Base-by-base conservation (phyloP, 2,113 vertebrate genomes). In the Seriola quinqueradiata region DNA sequence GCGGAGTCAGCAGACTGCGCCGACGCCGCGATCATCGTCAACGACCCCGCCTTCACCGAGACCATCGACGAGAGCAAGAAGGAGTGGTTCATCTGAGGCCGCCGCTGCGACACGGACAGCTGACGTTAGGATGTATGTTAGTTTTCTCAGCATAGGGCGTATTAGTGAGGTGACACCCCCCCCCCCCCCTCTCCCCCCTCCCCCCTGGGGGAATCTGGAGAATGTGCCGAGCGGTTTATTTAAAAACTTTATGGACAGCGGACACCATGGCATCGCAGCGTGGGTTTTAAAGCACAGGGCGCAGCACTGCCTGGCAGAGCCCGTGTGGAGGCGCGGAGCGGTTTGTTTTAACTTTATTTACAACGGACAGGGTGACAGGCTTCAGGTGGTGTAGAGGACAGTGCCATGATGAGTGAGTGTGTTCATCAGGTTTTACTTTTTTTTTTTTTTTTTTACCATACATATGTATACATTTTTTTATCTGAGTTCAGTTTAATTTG, bases 51-150 rank as follows among this genome's bases (percentile, higher is more conserved):
- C 87, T 99, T 99, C 94, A 99, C 97, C 4, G 98, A 99, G 93
- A 98, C 97, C 92, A 99, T 99, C 0, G 98, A 99, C 0, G 98
- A 99, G 84, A 99, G 97, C 96, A 99, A 99, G 94, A 99, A 99
- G 89, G 98, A 99, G 77, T 99, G 98, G 98, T 98, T 99, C 75
- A 99, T 99, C 85, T 99, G 93, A 94, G 0, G 9, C 70, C 4
- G 36, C 16, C 64, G 10, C 25, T 1, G 1, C 64, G 52, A 21
- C 40, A 36, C 8, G 68, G 25, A 76, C 79, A 88, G 65, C 13
- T 88, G 74, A 92, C 92, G 81, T 93, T 94, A 94, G 93, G 63
- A 74, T 93, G 66, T 81, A 73, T 70, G 79, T 84, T 84, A 76
- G 77, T 77, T 87, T 78, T 68, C 40, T 79, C 89, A 68, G 59